These are phyloP conservation scores for Anthopleura sola DNA, from an alignment of 64 coral and sea anemone species.

Conservation along the genomic window DNA sequence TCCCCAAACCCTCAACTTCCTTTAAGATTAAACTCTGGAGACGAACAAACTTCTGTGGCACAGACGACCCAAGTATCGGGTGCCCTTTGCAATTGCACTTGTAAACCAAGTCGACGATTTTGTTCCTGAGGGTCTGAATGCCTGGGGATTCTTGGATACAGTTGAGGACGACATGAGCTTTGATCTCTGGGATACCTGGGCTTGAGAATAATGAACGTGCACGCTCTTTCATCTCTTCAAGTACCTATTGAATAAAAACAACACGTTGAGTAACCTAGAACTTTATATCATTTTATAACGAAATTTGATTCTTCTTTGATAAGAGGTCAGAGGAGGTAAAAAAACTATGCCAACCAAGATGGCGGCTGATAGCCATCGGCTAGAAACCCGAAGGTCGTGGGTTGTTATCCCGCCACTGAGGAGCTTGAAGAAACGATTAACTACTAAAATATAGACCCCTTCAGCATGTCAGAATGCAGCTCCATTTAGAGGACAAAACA, in stretches of 20 bases:
- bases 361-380: too few species aligned
- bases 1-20: not conserved
- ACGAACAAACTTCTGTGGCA: slow-evolving; percentile 65
- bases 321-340: too few species aligned
- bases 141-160: slow-evolving; percentile 67
- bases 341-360: too few species aligned
- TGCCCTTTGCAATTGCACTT: slow-evolving; percentile 75
- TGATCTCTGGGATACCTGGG: slow-evolving; percentile 78
- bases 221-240: slow-evolving; percentile 56
- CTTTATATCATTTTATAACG: too few species aligned
- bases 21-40: slow-evolving; percentile 59
- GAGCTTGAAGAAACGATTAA: too few species aligned
- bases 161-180: slow-evolving; percentile 65
- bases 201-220: slow-evolving; percentile 54
- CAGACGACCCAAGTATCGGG: slow-evolving; percentile 52
- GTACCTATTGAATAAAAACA: not conserved
- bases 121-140: slow-evolving; percentile 46
- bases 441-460: too few species aligned
- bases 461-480: too few species aligned
- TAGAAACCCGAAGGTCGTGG: too few species aligned
- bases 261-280: not conserved
- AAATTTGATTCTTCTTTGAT: too few species aligned
- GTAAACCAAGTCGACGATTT: slow-evolving; percentile 55
- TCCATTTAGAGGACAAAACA: too few species aligned
- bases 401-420: too few species aligned